Evolutionary conservation across 1,140 invertebrate species (phyloP), one percentile per base, ranked within the genome.

Genomic region (Leguminivora glycinivorella): DNA sequence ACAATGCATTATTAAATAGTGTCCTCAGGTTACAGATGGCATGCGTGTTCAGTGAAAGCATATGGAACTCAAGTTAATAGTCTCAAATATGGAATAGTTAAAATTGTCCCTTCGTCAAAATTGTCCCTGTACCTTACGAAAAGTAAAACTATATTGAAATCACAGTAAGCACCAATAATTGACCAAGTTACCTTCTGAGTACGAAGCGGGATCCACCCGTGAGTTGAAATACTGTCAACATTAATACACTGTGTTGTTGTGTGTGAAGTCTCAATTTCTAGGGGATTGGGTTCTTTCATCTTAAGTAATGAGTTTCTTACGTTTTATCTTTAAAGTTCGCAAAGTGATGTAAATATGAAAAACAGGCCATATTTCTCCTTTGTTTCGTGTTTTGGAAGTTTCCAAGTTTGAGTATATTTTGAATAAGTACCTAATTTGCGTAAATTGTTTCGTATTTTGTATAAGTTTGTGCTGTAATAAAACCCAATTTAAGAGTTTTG

Each of bases 241-340:
- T 22, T 2, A 9, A 10, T 52, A 10, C 22, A 52, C 47, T 22
- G 47, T 22, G 19, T 9, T 19, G 19, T 52, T 22, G 47, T 22
- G 43, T 22, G 43, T n/a, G 1, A 6, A n/a, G 47, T 22, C 19
- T 52, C 17, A 22, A 52, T 22, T 22, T 52, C 7, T 52, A 9
- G 19, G 19, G 19, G 47, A 52, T 52, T 52, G 19, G 19, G 47
- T 52, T 52, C 47, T 52, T 52, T 52, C 43, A 52, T 52, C 43
- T 52, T 52, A 52, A 52, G 43, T 52, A 52, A 52, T 52, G 47
- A 52, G 19, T 52, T 52, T 52, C 14, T 52, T 52, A 52, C 47
- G 47, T 52, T 52, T 52, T 52, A 52, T 52, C 17, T 52, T 22
- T 22, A 22, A 52, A 52, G 17, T 52, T 52, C 22, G 2, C 22